Percentiles rank a stretch among this genome's conserved stretches.
Conservation (phyloP, 2,888 invertebrate species). For the Drosophila cognata region DNA sequence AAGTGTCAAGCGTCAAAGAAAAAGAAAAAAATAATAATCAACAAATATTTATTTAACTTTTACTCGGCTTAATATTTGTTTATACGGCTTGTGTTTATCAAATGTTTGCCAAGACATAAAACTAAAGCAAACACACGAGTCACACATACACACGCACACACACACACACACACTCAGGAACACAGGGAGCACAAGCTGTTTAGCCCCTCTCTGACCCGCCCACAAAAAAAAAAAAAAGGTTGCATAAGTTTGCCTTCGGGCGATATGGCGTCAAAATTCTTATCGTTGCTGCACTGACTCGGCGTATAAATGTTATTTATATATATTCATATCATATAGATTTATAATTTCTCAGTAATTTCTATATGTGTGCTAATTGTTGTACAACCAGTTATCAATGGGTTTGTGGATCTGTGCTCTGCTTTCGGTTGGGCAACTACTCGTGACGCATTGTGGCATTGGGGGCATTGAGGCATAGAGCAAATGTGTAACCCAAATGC, state of each 20-base stretch:
- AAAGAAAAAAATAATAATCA: conserved; percentile 27
- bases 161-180: neutral
- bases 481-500: conserved; percentile 1
- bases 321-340: neutral
- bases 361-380: neutral
- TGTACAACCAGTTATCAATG: conserved; percentile 34
- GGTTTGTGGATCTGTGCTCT: neutral
- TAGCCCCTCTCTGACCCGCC: neutral
- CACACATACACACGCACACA: conserved; percentile 12
- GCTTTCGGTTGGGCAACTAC: conserved; percentile 26
- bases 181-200: conserved; percentile 45
- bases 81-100: conserved; percentile 61
- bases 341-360: conserved; percentile 40
- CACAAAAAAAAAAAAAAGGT: conserved; percentile 10
- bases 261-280: conserved; percentile 49
- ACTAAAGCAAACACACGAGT: conserved; percentile 55
- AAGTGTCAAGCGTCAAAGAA: conserved; percentile 35
- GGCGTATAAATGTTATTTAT: neutral
- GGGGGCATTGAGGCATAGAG: conserved; percentile 9
- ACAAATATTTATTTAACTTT: conserved; percentile 59
- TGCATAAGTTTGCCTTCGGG: conserved; percentile 11
- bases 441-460: conserved; percentile 31
- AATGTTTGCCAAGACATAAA: conserved; percentile 74
- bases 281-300: conserved; percentile 49
- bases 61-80: conserved; percentile 54